Base-by-base conservation (phyloP, 2,888 invertebrate species). In the Strigamia transsilvanica region DNA sequence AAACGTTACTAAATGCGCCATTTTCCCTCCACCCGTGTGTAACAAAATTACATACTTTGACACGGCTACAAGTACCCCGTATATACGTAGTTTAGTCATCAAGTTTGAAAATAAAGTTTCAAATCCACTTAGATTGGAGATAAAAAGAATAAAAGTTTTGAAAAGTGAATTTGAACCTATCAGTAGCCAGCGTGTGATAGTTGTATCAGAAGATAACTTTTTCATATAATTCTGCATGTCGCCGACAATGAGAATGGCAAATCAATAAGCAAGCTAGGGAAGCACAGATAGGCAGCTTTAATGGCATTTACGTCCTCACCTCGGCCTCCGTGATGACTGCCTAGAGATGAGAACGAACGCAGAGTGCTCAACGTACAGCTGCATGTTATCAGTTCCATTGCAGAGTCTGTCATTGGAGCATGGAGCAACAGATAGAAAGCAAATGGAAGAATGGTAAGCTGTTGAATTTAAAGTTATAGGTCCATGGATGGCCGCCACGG, bases 111-210 rank as follows among this genome's bases (percentile, higher is more conserved):
- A 73, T 27, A 27, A 73, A 73, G 27, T 10, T 73, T 73, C 32
- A 73, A 73, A 73, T 73, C 73, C 73, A 73, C 73, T 73, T 73
- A 73, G 73, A 73, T 73, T 0, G 32, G 1, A 73, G 73, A 73
- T 73, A 73, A 73, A 32, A 73, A 27, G 27, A 73, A 73, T 73
- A 32, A 73, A 73, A 73, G 73, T 73, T 73, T 61, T 32, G 32
- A 73, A 73, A 73, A 73, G 73, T 73, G 73, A 73, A 73, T 73
- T 73, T 73, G 73, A 73, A 73, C 73, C 73, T 73, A 73, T 73
- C 38, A 38, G 27, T 27, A 27, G 27, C 27, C 73, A 73, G 56
- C 73, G 12, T 32, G 73, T 73, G 73, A 73, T 73, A 73, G 73
- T 27, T 73, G 73, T 73, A 73, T 73, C 73, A 73, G 73, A 73